Percentiles rank a stretch among this genome's conserved stretches.
Evolutionary conservation across 2,888 invertebrate genomes (phyloP).

Genomic region (Protula sp.): DNA sequence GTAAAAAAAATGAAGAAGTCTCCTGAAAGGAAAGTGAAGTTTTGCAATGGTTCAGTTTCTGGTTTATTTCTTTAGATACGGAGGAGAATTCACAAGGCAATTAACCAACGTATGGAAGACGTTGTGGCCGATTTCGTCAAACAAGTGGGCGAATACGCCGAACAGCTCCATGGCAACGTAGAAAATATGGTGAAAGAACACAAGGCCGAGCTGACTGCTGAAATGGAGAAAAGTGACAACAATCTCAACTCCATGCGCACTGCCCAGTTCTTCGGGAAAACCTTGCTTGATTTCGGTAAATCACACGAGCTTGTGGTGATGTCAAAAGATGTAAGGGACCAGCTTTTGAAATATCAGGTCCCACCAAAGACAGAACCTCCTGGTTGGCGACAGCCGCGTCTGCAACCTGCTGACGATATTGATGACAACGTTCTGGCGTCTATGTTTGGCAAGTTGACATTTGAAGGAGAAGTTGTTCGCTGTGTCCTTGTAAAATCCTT

Average conservation of each 20-base stretch:
- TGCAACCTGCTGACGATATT: constrained; percentile 21
- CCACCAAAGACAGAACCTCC: constrained; percentile 15
- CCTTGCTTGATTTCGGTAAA: constrained; percentile 24
- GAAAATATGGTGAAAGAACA: constrained; percentile 26
- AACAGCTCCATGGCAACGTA: constrained; percentile 23
- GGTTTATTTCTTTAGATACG: not conserved
- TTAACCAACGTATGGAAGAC: constrained; percentile 24
- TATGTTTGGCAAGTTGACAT: constrained; percentile 25
- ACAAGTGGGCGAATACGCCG: constrained; percentile 22
- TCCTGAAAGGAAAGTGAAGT: constrained; percentile 14
- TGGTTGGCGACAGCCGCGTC: constrained; percentile 25
- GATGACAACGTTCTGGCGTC: constrained; percentile 8
- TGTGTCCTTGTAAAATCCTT: constrained; percentile 18
- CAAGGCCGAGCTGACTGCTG: constrained; percentile 14
- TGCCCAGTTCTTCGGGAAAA: constrained; percentile 20
- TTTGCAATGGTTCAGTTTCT: not conserved
- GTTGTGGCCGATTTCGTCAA: constrained; percentile 21
- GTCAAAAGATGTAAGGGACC: constrained; percentile 17
- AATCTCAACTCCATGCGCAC: constrained; percentile 18
- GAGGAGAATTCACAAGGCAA: constrained; percentile 22
- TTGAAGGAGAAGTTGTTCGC: constrained; percentile 25
- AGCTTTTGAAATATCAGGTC: constrained; percentile 23
- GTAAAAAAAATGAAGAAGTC: too few species aligned
- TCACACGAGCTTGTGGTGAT: constrained; percentile 28
- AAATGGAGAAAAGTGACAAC: constrained; percentile 15